Base-by-base conservation (phyloP, 2,113 vertebrate species). In the Eretmochelys imbricata region DNA sequence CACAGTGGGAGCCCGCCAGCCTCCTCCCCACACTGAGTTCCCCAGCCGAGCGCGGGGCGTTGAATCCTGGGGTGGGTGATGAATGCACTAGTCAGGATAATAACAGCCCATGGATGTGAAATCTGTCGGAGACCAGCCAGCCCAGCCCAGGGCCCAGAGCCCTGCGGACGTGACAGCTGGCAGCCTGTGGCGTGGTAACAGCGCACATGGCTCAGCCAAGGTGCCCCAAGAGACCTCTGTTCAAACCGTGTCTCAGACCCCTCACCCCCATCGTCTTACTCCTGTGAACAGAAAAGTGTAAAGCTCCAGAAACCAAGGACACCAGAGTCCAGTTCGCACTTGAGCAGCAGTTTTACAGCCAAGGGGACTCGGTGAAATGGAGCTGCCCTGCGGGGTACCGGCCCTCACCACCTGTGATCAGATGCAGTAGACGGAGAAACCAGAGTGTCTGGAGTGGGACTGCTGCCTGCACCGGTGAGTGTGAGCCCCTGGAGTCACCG, bases 331-430 rank as follows among this genome's bases (percentile, higher is more conserved):
- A 1, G 16, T 55, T 75, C 69, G 0, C 25, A 42, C 2, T 5
- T 75, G 3, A 4, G 0, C 5, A 10, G 69, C n/a, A 0, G 0
- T 0, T 1, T 1, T 55, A 84, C 19, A 1, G 1, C 69, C 9
- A 7, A 13, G 88, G 91, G 0, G 4, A 1, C 72, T 46, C 69
- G 54, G 10, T 87, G 78, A 75, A 0, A 1, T 13, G 95, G 72
- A 79, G 35, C 29, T 96, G 95, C 29, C 25, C 1, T 4, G 0
- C 2, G 69, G 9, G 31, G 55, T 48, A 88, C 1, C 1, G 49
- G 25, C 84, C 29, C 9, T 29, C 59, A 4, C 85, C 79, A 9
- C 0, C 35, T 0, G 0, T 2, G 2, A 62, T 92, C 69, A 88
- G 62, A 89, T 94, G 95, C 46, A 12, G 46, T 59, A 3, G 8